Evolutionary conservation across 2,113 vertebrate species (phyloP), one percentile per base, ranked within the genome.

Genomic region (Furnarius figulus): DNA sequence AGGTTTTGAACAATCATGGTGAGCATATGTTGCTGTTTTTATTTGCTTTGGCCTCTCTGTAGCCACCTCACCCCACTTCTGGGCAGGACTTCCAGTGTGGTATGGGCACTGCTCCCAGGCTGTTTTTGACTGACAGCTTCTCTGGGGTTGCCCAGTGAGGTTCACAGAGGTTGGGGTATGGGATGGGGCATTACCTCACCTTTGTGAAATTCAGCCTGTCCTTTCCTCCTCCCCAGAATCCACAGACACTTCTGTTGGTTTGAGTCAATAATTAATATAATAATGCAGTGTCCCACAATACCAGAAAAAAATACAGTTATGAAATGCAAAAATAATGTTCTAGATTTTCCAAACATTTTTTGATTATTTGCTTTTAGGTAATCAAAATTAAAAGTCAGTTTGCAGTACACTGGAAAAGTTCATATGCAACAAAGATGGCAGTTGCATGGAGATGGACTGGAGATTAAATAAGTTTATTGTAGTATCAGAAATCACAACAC

Each of bases 401-500:
- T 56, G 33, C 40, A 89, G 33, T 33, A 40, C 22, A 13, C 14
- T 21, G 5, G 25, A 15, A 18, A 46, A 73, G 49, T 50, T 52
- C 31, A 14, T 28, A 6, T 6, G 7, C 35, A 20, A 40, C 27
- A 49, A 10, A 37, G 19, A 7, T 19, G 21, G 9, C 33, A 24
- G 13, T 13, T 28, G 47, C 28, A 25, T 15, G 31, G 55, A 83
- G 39, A 19, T 22, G 17, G 83, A 92, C 27, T 18, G 42, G 12
- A 44, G 9, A 37, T 24, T 27, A 59, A 75, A 63, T 56, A 91
- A 55, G 81, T 91, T 97, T 91, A 89, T 71, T 95, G 70, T 81
- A 90, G 63, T 68, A 83, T 95, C 85, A 94, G 92, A 93, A 95
- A 87, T 87, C 77, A 76, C 56, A 91, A 85, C 12, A 23, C 23